Conservation (phyloP, 2,113 vertebrate genomes). For the Perca fluviatilis region DNA sequence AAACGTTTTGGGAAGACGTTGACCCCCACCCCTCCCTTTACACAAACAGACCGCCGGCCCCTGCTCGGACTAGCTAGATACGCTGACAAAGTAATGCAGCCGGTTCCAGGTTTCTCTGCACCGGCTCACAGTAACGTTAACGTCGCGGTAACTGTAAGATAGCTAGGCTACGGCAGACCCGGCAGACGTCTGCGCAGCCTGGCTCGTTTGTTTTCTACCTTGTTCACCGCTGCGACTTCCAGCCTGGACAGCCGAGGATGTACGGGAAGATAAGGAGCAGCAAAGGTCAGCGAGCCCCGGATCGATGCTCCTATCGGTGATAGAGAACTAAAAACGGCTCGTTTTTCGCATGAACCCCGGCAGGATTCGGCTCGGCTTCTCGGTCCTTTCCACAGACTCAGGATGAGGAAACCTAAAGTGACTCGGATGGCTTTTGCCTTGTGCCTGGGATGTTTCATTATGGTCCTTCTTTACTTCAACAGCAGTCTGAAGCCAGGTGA, state of each 20-base stretch:
- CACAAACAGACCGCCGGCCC: slow-evolving; percentile 39
- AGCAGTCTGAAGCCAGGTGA: slow-evolving; percentile 88
- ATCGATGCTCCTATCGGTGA: slow-evolving; percentile 51
- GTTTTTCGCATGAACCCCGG: slow-evolving; percentile 45
- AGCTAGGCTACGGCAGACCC: background rate
- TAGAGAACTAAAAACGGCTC: slow-evolving; percentile 1
- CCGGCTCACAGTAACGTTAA: background rate
- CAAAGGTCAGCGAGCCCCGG: slow-evolving; percentile 52
- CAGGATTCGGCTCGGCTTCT: slow-evolving; percentile 16
- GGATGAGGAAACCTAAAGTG: slow-evolving; percentile 85
- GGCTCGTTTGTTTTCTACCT: background rate
- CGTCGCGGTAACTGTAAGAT: background rate
- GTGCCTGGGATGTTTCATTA: slow-evolving; percentile 86
- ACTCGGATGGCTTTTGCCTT: slow-evolving; percentile 82
- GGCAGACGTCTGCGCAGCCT: background rate
- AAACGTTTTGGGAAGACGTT: slow-evolving; percentile 10
- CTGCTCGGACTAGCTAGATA: background rate
- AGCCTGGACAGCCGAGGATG: slow-evolving; percentile 62
- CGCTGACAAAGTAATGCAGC: background rate
- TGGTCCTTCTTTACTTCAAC: slow-evolving; percentile 87
- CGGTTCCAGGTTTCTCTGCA: background rate
- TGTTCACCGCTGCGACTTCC: background rate
- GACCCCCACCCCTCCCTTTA: background rate
- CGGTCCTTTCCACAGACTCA: slow-evolving; percentile 47
- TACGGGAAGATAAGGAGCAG: slow-evolving; percentile 30